A percentile compares a stretch with the other conserved stretches of the same genome.
Conservation (phyloP, 1,140 invertebrate genomes). For the Mercenaria mercenaria region DNA sequence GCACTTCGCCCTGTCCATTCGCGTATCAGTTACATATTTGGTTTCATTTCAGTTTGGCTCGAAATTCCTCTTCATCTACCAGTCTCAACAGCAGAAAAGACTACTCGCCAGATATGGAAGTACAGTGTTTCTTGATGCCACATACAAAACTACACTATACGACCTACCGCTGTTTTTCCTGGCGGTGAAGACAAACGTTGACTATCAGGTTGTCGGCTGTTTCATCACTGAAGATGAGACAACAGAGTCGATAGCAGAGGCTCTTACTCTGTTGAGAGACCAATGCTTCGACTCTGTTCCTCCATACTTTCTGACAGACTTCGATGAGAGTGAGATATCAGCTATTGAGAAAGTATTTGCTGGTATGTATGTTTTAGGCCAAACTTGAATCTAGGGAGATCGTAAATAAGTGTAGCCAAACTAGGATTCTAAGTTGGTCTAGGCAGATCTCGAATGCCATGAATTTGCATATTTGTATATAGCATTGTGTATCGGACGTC, state of each 20-base stretch:
- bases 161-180: constrained; percentile 10
- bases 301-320: background rate
- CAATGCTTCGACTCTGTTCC: background rate
- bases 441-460: too few species aligned
- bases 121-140: background rate
- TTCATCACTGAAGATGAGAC: constrained; percentile 27
- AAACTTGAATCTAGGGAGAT: too few species aligned
- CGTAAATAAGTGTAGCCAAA: too few species aligned
- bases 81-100: too few species aligned
- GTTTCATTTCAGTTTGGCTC: background rate
- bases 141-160: background rate
- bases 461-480: too few species aligned
- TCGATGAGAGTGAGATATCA: constrained; percentile 7
- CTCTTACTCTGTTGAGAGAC: background rate
- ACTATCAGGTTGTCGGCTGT: background rate
- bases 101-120: background rate
- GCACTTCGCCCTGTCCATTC: too few species aligned
- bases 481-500: too few species aligned
- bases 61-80: too few species aligned
- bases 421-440: too few species aligned
- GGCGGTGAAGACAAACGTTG: background rate
- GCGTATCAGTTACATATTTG: too few species aligned
- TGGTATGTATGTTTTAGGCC: too few species aligned
- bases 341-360: background rate
- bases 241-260: background rate